Evolutionary conservation across 1,140 invertebrate species (phyloP).

Genomic region (Delia radicum): DNA sequence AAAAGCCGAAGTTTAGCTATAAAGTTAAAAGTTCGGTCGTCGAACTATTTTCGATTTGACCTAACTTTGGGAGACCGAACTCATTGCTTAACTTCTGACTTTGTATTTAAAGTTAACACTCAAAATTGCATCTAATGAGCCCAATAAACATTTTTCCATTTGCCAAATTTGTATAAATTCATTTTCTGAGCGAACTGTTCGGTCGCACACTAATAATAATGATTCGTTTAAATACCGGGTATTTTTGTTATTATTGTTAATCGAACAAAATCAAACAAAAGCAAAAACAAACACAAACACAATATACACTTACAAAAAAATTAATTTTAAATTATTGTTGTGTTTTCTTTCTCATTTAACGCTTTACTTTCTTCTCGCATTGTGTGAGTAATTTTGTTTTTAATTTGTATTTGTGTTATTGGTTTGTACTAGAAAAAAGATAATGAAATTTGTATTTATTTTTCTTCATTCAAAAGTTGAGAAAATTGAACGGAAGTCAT

Average conservation of each 20-base stretch:
- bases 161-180: too few species aligned
- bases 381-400: not conserved
- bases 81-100: too few species aligned
- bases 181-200: too few species aligned
- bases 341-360: not conserved
- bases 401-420: conserved; percentile 8
- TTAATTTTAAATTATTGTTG: not conserved
- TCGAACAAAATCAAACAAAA: not conserved
- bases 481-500: conserved; percentile 12
- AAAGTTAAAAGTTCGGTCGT: too few species aligned
- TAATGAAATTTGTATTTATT: conserved; percentile 14
- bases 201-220: too few species aligned
- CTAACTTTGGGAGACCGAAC: too few species aligned
- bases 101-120: too few species aligned
- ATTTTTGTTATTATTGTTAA: not conserved
- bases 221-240: too few species aligned
- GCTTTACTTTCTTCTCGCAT: not conserved
- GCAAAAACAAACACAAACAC: not conserved
- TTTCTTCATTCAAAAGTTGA: not conserved
- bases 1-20: too few species aligned
- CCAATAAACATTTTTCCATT: too few species aligned
- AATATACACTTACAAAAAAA: not conserved
- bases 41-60: too few species aligned
- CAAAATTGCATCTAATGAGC: too few species aligned
- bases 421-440: not conserved